Percentiles rank a stretch among this genome's conserved stretches.
These are phyloP conservation scores for Hyperopisus bebe DNA, from an alignment of 2,113 vertebrate species.

Conservation along the genomic window DNA sequence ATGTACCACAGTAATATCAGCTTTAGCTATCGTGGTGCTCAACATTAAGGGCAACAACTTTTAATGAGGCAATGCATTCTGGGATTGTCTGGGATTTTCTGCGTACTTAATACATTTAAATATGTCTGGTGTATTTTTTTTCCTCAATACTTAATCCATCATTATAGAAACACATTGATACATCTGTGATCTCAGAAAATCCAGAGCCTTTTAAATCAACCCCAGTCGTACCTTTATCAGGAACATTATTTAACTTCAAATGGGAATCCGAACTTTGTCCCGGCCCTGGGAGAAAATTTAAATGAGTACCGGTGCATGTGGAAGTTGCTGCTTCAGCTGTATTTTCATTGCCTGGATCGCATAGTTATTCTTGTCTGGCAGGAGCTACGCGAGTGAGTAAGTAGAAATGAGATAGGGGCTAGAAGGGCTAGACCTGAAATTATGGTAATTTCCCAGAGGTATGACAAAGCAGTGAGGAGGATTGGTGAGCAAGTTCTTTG, in stretches of 20 bases:
- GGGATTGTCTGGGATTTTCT: neutral
- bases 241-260: neutral
- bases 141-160: neutral
- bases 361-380: constrained; percentile 17
- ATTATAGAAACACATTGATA: neutral
- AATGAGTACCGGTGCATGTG: neutral
- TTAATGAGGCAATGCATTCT: neutral
- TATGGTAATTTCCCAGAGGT: constrained; percentile 1
- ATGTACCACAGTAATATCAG: neutral
- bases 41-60: neutral
- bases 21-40: neutral
- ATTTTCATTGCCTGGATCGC: neutral
- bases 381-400: neutral
- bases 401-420: neutral
- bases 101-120: neutral
- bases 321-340: neutral
- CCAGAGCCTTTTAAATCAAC: neutral
- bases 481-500: neutral
- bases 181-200: neutral
- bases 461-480: neutral
- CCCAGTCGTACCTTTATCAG: neutral
- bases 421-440: neutral
- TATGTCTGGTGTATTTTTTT: neutral
- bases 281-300: neutral
- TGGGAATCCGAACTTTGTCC: neutral